These are phyloP conservation scores for Lepidochrysops patricia DNA, from an alignment of 2,888 invertebrate genomes.

Conservation along the genomic window DNA sequence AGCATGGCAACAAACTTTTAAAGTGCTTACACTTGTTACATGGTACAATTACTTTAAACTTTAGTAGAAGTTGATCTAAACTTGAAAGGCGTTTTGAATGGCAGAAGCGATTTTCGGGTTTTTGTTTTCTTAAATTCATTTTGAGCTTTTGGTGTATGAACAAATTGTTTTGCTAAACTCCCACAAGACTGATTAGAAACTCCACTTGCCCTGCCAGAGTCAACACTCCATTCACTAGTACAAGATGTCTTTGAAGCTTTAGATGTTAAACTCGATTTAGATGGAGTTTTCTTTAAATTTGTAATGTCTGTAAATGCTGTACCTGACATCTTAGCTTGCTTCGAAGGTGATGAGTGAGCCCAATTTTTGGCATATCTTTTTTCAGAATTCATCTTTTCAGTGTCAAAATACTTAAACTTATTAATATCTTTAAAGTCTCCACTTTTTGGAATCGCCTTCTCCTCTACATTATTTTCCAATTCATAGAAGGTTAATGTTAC, in stretches of 20 bases:
- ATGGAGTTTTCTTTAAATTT: constrained; percentile 55
- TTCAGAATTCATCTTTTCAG: constrained; percentile 49
- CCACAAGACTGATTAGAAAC: constrained; percentile 41
- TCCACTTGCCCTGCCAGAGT: constrained; percentile 41
- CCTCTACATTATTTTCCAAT: constrained; percentile 45
- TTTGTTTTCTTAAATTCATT: constrained; percentile 53
- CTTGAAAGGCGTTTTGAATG: constrained; percentile 68
- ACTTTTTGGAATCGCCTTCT: constrained; percentile 36
- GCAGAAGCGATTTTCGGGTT: constrained; percentile 51
- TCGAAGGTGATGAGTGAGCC: constrained; percentile 57
- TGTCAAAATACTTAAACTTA: constrained; percentile 63
- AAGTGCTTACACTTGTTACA: not conserved
- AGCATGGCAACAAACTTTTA: constrained; percentile 10
- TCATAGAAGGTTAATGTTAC: constrained; percentile 66
- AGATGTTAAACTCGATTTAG: constrained; percentile 54
- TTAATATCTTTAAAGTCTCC: constrained; percentile 44
- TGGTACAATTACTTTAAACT: constrained; percentile 31
- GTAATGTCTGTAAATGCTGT: constrained; percentile 50
- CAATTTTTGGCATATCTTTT: constrained; percentile 49
- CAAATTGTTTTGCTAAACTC: constrained; percentile 33
- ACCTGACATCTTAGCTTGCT: constrained; percentile 48
- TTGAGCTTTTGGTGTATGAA: constrained; percentile 43
- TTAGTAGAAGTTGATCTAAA: constrained; percentile 53
- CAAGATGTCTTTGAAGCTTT: constrained; percentile 46
- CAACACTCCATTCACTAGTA: constrained; percentile 47